Evolutionary conservation across 2,113 vertebrate genomes (phyloP), one percentile per base, ranked within the genome.

Genomic region (Onychorhynchus coronatus): DNA sequence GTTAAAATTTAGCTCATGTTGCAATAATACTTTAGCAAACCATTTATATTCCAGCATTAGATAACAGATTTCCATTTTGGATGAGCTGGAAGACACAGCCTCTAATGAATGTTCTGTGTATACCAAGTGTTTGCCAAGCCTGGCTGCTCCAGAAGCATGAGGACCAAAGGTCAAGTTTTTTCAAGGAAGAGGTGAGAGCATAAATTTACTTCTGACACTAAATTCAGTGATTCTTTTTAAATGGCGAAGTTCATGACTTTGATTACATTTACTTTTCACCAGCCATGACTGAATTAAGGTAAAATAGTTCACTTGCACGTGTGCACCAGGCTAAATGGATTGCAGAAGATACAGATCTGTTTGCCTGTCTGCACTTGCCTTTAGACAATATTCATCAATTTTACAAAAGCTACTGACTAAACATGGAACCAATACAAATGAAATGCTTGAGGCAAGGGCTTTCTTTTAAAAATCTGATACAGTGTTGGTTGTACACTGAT

Each of bases 361-460:
- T 98, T 94, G 96, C 97, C 97, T 98, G 98, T 98, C 98, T 97
- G 97, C 98, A 97, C 98, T 98, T 97, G 97, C 97, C 97, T 97
- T 98, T 97, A 97, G 97, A 98, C 97, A 97, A 97, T 97, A 98
- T 98, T 97, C 97, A 98, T 98, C 98, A 98, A 94, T 97, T 98
- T 97, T 98, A 98, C 97, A 94, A 97, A 98, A 98, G 97, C 96
- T 96, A 95, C 97, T 66, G 85, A 89, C 96, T 95, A 95, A 97
- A 97, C 97, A 93, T 68, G 89, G 96, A 96, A 91, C 95, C 91
- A 67, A 91, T 97, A 97, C 97, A 96, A 98, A 97, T 96, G 27
- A 94, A 97, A 72, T 30, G 95, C 97, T 94, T 6, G 33, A 73
- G 61, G 94, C 89, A 61, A 72, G 33, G 63, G 47, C 71, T 91